phyloP scores from a whole-genome alignment of 2,888 invertebrate species.

The Parochlus steinenii region DNA sequence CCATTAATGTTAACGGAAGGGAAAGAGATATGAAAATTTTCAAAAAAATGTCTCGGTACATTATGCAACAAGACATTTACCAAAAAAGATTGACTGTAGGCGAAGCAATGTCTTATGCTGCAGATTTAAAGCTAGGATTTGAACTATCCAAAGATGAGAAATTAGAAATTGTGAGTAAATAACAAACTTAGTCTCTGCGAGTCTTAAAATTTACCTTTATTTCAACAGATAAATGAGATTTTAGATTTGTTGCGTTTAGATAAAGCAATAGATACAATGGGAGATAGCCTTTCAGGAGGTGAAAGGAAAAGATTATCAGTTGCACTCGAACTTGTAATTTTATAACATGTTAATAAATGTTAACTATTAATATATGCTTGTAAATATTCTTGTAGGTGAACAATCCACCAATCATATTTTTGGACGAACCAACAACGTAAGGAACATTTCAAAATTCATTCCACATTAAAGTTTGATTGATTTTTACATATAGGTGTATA shows the following conservation, averaged over 20 bases:
- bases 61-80: slow-evolving; percentile 83
- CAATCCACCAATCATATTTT: slow-evolving; percentile 87
- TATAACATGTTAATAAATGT: too few species aligned
- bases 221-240: slow-evolving; percentile 67
- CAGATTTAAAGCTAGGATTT: slow-evolving; percentile 67
- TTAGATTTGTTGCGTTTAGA: slow-evolving; percentile 60
- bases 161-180: slow-evolving; percentile 46
- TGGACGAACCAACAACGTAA: slow-evolving; percentile 95
- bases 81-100: slow-evolving; percentile 75
- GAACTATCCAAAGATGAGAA: slow-evolving; percentile 45
- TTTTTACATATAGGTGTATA: slow-evolving; percentile 6
- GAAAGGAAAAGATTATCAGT: slow-evolving; percentile 87
- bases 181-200: too few species aligned
- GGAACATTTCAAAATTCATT: slow-evolving; percentile 13
- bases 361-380: too few species aligned
- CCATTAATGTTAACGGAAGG: slow-evolving; percentile 61
- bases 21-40: slow-evolving; percentile 61
- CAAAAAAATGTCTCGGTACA: slow-evolving; percentile 80
- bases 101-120: slow-evolving; percentile 79
- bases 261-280: slow-evolving; percentile 53
- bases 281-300: slow-evolving; percentile 70
- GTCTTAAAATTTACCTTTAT: slow-evolving; percentile 9
- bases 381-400: too few species aligned
- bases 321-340: slow-evolving; percentile 76
- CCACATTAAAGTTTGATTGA: slow-evolving; percentile 2